Percentiles rank a stretch among this genome's conserved stretches.
These are phyloP conservation scores for Dipodomys ordii DNA, from an alignment of 2,113 vertebrate species.

Conservation along the genomic window DNA sequence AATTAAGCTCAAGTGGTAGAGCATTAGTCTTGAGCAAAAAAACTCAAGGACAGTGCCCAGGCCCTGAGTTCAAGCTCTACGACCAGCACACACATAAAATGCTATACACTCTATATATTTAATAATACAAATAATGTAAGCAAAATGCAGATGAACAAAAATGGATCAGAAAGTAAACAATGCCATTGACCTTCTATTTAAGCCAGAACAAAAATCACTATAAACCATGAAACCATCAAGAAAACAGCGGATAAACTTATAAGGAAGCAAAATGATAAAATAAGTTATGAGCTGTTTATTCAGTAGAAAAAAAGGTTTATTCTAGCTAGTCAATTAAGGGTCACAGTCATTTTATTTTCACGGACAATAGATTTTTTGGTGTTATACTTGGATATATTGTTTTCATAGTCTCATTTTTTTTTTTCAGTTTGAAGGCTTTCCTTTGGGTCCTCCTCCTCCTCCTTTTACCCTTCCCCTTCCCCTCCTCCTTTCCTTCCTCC, in stretches of 20 bases:
- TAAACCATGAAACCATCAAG: conserved; percentile 20
- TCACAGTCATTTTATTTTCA: conserved; percentile 55
- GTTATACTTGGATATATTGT: conserved; percentile 60
- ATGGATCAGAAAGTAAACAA: conserved; percentile 5
- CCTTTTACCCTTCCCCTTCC: no score
- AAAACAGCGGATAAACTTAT: background rate
- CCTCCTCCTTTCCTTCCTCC: no score
- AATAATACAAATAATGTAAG: background rate
- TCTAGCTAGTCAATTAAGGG: conserved; percentile 66
- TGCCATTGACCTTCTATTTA: background rate
- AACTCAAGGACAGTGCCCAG: no score
- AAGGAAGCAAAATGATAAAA: background rate
- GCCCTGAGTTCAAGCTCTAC: no score
- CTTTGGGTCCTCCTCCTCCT: no score
- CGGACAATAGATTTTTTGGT: background rate
- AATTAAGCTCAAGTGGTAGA: no score
- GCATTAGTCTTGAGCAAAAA: no score
- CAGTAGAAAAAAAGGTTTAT: conserved; percentile 29
- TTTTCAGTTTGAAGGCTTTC: no score
- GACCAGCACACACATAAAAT: no score
- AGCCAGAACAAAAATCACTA: background rate
- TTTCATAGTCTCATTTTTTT: conserved; percentile 1
- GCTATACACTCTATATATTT: background rate
- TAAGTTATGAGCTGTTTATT: background rate
- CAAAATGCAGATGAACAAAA: background rate